Base-by-base conservation (phyloP, 2,888 invertebrate genomes). In the Vesta saturnalis region DNA sequence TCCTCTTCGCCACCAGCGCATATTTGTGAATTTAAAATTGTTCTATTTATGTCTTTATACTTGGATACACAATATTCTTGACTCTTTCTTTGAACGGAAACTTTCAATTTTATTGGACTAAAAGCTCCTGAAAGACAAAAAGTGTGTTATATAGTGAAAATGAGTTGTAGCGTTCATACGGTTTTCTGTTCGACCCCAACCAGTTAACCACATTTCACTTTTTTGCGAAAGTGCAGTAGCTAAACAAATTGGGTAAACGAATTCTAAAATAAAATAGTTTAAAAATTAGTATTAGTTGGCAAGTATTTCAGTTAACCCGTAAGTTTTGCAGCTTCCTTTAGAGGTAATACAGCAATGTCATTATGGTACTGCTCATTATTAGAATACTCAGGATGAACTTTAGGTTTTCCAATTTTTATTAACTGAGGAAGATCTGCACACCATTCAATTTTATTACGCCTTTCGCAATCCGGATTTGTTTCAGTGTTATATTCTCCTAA, bases 1-100 rank as follows among this genome's bases (percentile, higher is more conserved):
- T 88, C 87, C 63, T 84, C 86, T 39, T 86, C 85, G 0, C 93
- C 93, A 0, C 94, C 94, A 2, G 93, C 94, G 77, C 94, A 94
- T 0, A 93, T 77, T 76, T 92, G 92, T 12, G 84, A 86, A 0
- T 87, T 83, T 0, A 84, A 85, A 23, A 91, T 78, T 1, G 79
- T 78, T 0, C 89, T 86, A 0, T 85, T 85, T 3, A 87, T 81
- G 0, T 79, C 75, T 10, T 81, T 80, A 75, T 90, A 89, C 55
- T 89, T 86, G 39, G 79, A 79, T 0, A 80, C 77, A 76, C 92
- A 92, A 8, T 87, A 82, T 0, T 82, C 76, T 56, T 86, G 86
- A 64, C 86, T 82, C 49, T 86, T 89, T 18, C 89, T 82, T 0
- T 89, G 90, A 15, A 92, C 77, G 1, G 85, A 84, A 0, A 91